Conservation (phyloP, 2,113 vertebrate species). For the Ivindomyrus marchei region DNA sequence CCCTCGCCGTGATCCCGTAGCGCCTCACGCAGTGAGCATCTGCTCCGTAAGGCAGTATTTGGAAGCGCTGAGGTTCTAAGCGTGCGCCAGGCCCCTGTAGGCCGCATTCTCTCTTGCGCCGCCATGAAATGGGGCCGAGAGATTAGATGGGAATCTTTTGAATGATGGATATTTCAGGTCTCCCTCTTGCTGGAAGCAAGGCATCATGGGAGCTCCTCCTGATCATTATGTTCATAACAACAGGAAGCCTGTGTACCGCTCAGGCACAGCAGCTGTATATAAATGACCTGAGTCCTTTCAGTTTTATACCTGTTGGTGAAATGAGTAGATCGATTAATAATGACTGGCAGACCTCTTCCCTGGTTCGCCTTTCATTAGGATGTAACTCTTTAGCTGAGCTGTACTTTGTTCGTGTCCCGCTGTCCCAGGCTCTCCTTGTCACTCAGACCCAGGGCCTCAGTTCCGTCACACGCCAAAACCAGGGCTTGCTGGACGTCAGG, state of each 20-base stretch:
- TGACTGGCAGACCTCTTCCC: background rate
- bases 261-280: background rate
- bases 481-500: background rate
- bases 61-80: background rate
- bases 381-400: background rate
- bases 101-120: background rate
- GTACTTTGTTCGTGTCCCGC: background rate
- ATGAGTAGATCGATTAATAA: background rate
- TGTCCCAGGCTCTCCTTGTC: background rate
- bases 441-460: background rate
- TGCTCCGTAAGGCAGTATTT: background rate
- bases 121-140: background rate
- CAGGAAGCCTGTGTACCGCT: background rate
- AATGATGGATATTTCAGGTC: background rate
- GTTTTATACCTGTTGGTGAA: background rate
- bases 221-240: background rate
- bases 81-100: background rate
- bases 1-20: background rate
- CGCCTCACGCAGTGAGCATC: background rate
- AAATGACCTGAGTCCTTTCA: background rate
- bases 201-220: background rate
- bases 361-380: background rate
- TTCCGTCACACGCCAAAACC: background rate
- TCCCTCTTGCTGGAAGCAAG: background rate
- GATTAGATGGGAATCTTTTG: background rate